Base-by-base conservation (phyloP, 2,888 invertebrate genomes). In the Drosophila borborema region DNA sequence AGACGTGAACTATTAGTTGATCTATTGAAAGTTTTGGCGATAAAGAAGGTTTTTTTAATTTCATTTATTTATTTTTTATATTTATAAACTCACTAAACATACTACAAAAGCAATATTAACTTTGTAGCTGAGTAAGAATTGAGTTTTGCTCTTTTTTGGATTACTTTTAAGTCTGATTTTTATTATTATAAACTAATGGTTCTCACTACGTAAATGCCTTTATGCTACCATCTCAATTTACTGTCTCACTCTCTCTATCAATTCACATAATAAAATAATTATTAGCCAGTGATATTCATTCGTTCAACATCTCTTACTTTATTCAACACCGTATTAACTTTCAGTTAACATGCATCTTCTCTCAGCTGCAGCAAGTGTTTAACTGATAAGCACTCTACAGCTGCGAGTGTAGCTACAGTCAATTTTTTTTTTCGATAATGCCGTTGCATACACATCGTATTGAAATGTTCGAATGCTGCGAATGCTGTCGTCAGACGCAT, bases 391-490 rank as follows among this genome's bases (percentile, higher is more conserved):
- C 45, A 10, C 6, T 46, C 7, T 3, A 9, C 18, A 20, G 7
- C 43, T 14, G 28, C 31, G n/a, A n/a, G n/a, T n/a, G n/a, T n/a
- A 34, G 53, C 45, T 46, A 6, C 46, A 8, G 18, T 31, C 40
- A 64, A 16, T 58, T 7, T 38, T 12, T 38, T 38, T 6, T 38
- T 38, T 38, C 38, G 40, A 20, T 31, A 40, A 45, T 73, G 46
- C 16, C 20, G 16, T 20, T 58, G 56, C 56, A 41, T n/a, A 58
- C 43, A 34, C 16, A 6, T 36, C 40, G 58, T 58, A 41, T 41
- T 2, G 59, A 49, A 64, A 59, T 67, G n/a, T 2, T 79, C 66
- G 79, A 76, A 61, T 9, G 54, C 48, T 36, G 12, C 66, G 79
- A 76, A 61, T 9, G n/a, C 41, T 41, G 41, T 49, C 34, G 40